Base-by-base conservation (phyloP, 2,888 invertebrate genomes). In the Ophion slaviceki region DNA sequence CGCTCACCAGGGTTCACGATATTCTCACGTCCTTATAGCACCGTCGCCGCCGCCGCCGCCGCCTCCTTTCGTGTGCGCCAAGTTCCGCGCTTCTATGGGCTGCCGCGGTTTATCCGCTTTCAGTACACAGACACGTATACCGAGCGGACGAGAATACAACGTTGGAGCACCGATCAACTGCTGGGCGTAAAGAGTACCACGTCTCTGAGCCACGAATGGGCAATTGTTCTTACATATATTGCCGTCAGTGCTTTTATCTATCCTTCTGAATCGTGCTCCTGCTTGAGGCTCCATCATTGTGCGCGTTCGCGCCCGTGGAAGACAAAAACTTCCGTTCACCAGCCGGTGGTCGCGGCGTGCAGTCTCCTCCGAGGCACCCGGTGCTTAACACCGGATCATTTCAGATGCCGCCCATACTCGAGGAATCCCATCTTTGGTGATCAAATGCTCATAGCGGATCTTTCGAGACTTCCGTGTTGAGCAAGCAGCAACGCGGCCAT, bases 161-260 rank as follows among this genome's bases (percentile, higher is more conserved):
- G 68, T 61, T 68, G 57, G 71, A 72, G 76, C 40, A 64, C 59
- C 57, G 47, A 62, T 17, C 17, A 53, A 53, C 53, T 20, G 59
- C 20, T 74, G 57, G 66, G 45, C 59, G 59, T 68, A 75, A 80
- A 47, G 86, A 47, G 57, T 75, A 70, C 77, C 85, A 59, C 77
- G 77, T 75, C 80, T 80, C 53, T 53, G 53, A 53, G 80, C 86
- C 82, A 67, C 83, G 86, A 83, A 86, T 87, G 87, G 87, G 83
- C 83, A 87, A 87, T 87, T 87, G 87, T 87, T 87, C 86, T 87
- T 53, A 53, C 53, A 17, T 86, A 86, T 83, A 87, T 87, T 86
- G 83, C 77, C 87, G 80, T 81, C 87, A 86, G 86, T 71, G 40
- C 36, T 78, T 78, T 85, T 75, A 67, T 74, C 80, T 71, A 77